Evolutionary conservation across 2,113 vertebrate species (phyloP).

Genomic region (Dipodomys stephensi): DNA sequence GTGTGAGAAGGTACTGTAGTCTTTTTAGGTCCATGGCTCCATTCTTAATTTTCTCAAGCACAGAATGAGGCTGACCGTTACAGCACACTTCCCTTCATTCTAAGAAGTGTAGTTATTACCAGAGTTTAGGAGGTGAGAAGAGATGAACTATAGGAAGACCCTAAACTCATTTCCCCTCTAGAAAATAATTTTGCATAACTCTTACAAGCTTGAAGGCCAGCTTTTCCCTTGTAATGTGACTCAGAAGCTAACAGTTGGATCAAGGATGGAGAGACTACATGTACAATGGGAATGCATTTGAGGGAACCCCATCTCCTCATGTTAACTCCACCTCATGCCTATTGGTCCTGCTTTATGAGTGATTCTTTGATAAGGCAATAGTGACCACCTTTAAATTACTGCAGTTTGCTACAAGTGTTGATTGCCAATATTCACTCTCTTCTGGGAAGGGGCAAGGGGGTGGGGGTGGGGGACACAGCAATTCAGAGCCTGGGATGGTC

Average conservation of each 20-base stretch:
- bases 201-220: not conserved
- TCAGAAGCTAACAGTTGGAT: not conserved
- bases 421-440: not conserved
- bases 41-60: not conserved
- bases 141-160: not conserved
- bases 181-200: not conserved
- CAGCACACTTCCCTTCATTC: too few relatives aligned
- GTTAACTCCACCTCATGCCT: not conserved
- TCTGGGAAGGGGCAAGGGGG: not conserved
- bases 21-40: not conserved
- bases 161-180: not conserved
- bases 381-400: not conserved
- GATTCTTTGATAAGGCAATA: not conserved
- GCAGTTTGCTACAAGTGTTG: not conserved
- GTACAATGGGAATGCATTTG: not conserved
- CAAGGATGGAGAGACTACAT: not conserved
- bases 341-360: not conserved
- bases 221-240: not conserved
- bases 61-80: not conserved
- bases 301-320: not conserved
- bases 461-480: not conserved
- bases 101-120: too few relatives aligned
- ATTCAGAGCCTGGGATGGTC: not conserved
- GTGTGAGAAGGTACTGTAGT: too few relatives aligned
- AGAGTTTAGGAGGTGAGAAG: not conserved